These are phyloP conservation scores for Crypturellus undulatus DNA, from an alignment of 2,113 vertebrate genomes.

Conservation along the genomic window DNA sequence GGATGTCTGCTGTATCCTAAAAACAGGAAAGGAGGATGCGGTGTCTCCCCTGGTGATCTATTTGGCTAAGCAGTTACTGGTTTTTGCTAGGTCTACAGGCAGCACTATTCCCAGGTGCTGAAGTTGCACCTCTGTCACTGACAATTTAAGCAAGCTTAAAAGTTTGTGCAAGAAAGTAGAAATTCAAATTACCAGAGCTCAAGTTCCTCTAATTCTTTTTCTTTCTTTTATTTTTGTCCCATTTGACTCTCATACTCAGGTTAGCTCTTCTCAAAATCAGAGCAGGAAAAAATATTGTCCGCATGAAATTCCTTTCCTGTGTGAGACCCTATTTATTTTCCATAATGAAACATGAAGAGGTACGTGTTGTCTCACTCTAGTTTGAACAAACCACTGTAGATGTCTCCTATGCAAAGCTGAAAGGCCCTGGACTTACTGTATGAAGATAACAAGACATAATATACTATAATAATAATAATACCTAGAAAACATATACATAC, in stretches of 20 bases:
- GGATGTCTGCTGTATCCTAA: not conserved
- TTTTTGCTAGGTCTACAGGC: not conserved
- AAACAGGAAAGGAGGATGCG: not conserved
- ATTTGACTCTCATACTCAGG: not conserved
- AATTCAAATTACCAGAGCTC: not conserved
- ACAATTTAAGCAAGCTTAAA: not conserved
- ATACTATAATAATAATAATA: not conserved
- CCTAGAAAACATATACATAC: not conserved
- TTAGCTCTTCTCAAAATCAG: not conserved
- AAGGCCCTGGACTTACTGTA: not conserved
- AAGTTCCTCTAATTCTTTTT: not conserved
- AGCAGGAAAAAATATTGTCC: not conserved
- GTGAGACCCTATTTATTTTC: not conserved
- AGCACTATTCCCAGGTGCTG: not conserved
- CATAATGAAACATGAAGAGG: not conserved
- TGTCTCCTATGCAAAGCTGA: not conserved
- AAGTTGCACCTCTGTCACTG: not conserved
- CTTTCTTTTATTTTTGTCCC: not conserved
- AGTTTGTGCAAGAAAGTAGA: not conserved
- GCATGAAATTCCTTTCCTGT: not conserved
- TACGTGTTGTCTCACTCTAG: rapidly evolving
- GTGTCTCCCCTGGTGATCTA: not conserved
- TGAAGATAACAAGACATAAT: not conserved
- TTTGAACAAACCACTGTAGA: not conserved
- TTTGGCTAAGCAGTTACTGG: not conserved